A percentile compares a stretch with the other conserved stretches of the same genome.
These are phyloP conservation scores for Bimastos eiseni DNA, from an alignment of 2,888 invertebrate genomes.

Conservation along the genomic window DNA sequence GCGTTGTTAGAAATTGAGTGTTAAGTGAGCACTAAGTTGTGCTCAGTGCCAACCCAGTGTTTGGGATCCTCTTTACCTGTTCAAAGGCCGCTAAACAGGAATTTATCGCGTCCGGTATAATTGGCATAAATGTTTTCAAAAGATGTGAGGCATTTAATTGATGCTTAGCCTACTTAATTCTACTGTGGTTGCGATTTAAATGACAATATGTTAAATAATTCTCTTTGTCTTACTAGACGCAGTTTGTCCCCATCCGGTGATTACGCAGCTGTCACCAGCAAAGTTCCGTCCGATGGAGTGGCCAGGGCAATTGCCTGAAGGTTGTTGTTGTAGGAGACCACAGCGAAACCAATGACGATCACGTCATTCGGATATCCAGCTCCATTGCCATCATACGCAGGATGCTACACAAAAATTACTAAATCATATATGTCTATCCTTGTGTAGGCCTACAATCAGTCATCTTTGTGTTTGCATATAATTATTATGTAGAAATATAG, in stretches of 20 bases:
- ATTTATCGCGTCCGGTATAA: too few relatives aligned
- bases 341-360: not conserved
- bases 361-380: slow-evolving; percentile 28
- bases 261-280: slow-evolving; percentile 34
- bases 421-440: too few relatives aligned
- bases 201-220: not conserved
- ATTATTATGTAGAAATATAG: too few relatives aligned
- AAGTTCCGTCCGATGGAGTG: slow-evolving; percentile 9
- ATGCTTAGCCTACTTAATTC: not conserved
- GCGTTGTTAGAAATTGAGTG: too few relatives aligned
- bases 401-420: not conserved
- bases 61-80: too few relatives aligned
- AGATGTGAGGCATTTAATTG: too few relatives aligned
- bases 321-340: slow-evolving; percentile 18
- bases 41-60: too few relatives aligned
- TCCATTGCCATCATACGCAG: not conserved
- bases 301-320: slow-evolving; percentile 29
- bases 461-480: too few relatives aligned
- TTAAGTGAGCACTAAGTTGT: too few relatives aligned
- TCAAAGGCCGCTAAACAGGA: too few relatives aligned
- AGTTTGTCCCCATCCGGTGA: slow-evolving; percentile 35
- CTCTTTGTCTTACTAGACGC: not conserved
- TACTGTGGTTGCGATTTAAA: not conserved
- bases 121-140: too few relatives aligned
- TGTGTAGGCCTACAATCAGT: too few relatives aligned